These are phyloP conservation scores for Diplogasteroides magnus DNA, from an alignment of 1,140 invertebrate species.

Conservation along the genomic window DNA sequence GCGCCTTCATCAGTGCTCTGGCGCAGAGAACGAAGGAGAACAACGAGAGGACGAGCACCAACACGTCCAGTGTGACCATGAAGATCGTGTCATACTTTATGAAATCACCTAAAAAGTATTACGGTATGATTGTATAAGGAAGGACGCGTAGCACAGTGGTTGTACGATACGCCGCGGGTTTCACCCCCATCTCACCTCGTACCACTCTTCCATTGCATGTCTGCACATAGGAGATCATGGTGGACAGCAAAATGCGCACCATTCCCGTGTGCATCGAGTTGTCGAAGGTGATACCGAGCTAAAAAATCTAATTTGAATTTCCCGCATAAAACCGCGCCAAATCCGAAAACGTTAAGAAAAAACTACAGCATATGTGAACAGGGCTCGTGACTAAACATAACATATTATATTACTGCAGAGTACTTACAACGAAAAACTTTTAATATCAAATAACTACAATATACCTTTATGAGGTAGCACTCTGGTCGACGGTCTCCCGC, in stretches of 20 bases:
- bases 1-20: slow-evolving; percentile 79
- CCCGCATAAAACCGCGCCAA: no score
- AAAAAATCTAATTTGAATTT: no score
- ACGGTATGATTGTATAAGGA: not conserved
- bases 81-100: slow-evolving; percentile 35
- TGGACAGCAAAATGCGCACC: slow-evolving; percentile 74
- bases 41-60: slow-evolving; percentile 78
- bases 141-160: not conserved
- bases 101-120: not conserved
- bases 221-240: slow-evolving; percentile 69
- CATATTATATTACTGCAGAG: no score
- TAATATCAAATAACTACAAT: no score
- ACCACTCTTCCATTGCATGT: slow-evolving; percentile 58
- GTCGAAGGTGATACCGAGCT: slow-evolving; percentile 70
- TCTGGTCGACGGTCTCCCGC: slow-evolving; percentile 51
- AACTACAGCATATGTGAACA: no score
- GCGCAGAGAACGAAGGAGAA: slow-evolving; percentile 78
- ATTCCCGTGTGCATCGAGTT: slow-evolving; percentile 91
- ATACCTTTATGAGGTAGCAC: slow-evolving; percentile 48
- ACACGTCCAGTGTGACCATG: slow-evolving; percentile 68
- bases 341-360: no score
- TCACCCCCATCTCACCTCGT: slow-evolving; percentile 43
- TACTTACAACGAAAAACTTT: no score
- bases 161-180: no score
- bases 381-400: no score